Conservation (phyloP, 1,140 invertebrate species). For the Bombus consobrinus region DNA sequence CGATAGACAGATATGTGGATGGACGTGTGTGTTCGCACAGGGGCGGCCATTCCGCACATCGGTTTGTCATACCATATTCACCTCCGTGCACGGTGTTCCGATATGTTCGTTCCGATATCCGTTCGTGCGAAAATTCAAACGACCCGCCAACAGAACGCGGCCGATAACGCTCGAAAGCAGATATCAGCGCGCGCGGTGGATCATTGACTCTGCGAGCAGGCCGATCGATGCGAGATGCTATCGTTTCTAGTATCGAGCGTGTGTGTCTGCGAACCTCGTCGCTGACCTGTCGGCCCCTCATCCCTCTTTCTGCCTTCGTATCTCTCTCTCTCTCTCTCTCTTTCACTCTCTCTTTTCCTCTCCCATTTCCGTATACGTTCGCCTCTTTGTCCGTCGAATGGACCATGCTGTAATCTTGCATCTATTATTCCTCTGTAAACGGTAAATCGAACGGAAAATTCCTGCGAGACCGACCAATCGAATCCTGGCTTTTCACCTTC, state of each 20-base stretch:
- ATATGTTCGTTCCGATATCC: constrained; percentile 66
- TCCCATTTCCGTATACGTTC: neutral
- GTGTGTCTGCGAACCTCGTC: neutral
- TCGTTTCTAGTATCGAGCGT: constrained; percentile 47
- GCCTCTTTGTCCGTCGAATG: neutral
- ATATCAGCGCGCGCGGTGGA: constrained; percentile 61
- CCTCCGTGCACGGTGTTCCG: constrained; percentile 40
- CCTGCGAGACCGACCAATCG: neutral
- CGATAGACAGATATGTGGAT: constrained; percentile 29
- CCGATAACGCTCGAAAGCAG: constrained; percentile 63
- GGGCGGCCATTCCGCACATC: constrained; percentile 35
- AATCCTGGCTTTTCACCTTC: constrained; percentile 15
- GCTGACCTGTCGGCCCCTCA: neutral
- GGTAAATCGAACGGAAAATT: constrained; percentile 42
- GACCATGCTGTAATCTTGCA: constrained; percentile 21
- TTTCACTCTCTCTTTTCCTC: neutral
- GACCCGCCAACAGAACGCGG: constrained; percentile 68
- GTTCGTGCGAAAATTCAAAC: constrained; percentile 77
- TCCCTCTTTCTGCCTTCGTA: neutral
- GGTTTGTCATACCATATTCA: constrained; percentile 48
- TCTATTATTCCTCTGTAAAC: constrained; percentile 38
- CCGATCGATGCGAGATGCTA: constrained; percentile 58
- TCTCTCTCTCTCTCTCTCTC: neutral
- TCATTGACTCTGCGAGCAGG: constrained; percentile 35
- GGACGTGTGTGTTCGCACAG: constrained; percentile 15